phyloP scores from a whole-genome alignment of 2,113 vertebrate genomes.

The Podilymbus podiceps region DNA sequence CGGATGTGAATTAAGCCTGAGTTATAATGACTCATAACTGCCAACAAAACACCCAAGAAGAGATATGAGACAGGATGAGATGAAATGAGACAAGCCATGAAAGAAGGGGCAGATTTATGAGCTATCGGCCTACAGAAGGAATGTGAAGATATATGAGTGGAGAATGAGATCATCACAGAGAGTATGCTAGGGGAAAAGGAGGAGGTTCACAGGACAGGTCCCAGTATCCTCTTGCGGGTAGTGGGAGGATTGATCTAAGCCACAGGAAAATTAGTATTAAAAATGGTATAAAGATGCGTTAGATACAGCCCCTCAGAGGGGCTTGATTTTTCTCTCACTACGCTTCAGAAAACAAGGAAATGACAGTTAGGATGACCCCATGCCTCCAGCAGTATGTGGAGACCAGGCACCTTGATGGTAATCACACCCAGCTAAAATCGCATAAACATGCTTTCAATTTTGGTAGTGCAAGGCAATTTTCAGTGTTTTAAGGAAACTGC shows the following conservation, averaged over 20 bases:
- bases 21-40: slow-evolving; percentile 25
- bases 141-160: background rate
- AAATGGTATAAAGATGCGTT: background rate
- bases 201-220: background rate
- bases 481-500: background rate
- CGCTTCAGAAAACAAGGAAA: background rate
- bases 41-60: slow-evolving; percentile 17
- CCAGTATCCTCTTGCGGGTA: background rate
- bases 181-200: background rate
- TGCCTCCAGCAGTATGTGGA: background rate
- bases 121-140: slow-evolving; percentile 9
- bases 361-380: background rate
- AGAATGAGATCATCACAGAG: slow-evolving; percentile 22
- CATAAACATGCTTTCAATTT: background rate
- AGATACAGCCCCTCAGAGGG: background rate
- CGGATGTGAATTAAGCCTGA: background rate
- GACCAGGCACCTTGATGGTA: background rate
- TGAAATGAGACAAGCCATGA: slow-evolving; percentile 21
- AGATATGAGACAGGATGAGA: background rate
- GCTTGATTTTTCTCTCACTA: background rate
- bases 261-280: background rate
- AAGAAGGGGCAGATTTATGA: slow-evolving; percentile 34
- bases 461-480: background rate
- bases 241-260: background rate
- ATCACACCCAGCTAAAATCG: background rate